A percentile compares a stretch with the other conserved stretches of the same genome.
phyloP scores from a whole-genome alignment of 2,797 vertebrate species.

The Threskiornis aethiopicus region DNA sequence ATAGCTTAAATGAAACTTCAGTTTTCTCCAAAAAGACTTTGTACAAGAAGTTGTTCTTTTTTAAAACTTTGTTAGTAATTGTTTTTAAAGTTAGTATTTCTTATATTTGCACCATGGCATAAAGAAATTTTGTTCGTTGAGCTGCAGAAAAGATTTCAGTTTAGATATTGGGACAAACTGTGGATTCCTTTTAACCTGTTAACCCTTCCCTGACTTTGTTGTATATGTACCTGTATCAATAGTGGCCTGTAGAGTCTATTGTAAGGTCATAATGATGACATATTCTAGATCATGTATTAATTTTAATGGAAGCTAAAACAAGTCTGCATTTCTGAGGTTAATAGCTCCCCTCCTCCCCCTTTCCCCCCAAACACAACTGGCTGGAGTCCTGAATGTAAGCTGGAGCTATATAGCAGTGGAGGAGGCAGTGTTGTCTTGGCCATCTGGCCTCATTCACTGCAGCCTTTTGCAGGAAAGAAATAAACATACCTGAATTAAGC shows the following conservation, averaged over 20 bases:
- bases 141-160: neutral
- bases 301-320: neutral
- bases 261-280: neutral
- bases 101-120: accelerated
- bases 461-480: neutral
- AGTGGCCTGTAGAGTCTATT: neutral
- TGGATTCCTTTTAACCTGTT: neutral
- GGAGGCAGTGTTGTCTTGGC: neutral
- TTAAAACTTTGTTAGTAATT: neutral
- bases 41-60: neutral
- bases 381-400: neutral
- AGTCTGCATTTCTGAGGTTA: neutral
- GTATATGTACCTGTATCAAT: accelerated
- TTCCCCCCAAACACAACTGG: neutral
- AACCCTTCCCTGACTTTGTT: neutral
- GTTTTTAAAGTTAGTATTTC: neutral
- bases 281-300: neutral
- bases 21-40: neutral
- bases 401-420: neutral
- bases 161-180: neutral
- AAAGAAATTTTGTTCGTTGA: neutral
- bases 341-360: neutral
- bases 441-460: neutral
- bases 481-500: neutral
- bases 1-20: neutral